A percentile compares a stretch with the other conserved stretches of the same genome.
These are phyloP conservation scores for Leucoptera coffeella DNA, from an alignment of 2,888 invertebrate genomes.

Conservation along the genomic window DNA sequence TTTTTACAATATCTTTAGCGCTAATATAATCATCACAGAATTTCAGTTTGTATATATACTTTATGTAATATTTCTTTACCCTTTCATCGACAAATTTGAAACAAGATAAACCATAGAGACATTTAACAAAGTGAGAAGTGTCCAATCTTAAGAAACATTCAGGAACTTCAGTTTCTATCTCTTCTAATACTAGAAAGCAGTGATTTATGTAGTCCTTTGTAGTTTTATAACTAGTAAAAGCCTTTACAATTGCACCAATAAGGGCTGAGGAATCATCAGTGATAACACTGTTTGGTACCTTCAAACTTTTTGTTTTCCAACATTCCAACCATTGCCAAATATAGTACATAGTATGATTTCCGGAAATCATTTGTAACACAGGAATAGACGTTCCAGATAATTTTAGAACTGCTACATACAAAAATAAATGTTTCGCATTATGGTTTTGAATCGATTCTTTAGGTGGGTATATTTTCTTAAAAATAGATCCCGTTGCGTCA, in stretches of 20 bases:
- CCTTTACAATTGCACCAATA: constrained; percentile 5
- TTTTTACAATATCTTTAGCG: constrained; percentile 5
- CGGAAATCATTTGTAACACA: constrained; percentile 5
- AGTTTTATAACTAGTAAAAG: constrained; percentile 4
- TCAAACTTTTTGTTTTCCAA: constrained; percentile 3
- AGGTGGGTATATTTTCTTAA: constrained; percentile 5
- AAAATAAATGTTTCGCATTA: constrained; percentile 5
- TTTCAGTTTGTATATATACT: constrained; percentile 4
- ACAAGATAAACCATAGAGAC: no score
- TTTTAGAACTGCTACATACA: constrained; percentile 2
- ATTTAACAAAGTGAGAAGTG: constrained; percentile 6
- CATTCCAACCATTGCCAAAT: constrained; percentile 5
- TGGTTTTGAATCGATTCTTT: constrained; percentile 2
- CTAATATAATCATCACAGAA: constrained; percentile 4
- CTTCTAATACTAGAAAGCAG: constrained; percentile 1
- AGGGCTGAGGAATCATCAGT: constrained; percentile 6
- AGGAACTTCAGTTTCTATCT: not conserved
- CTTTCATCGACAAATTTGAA: constrained; percentile 5
- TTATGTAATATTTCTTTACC: constrained; percentile 5
- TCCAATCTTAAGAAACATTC: constrained; percentile 5
- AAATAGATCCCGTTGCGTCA: constrained; percentile 5
- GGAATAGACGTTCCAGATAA: constrained; percentile 3
- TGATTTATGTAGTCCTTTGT: constrained; percentile 2
- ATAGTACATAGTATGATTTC: constrained; percentile 3
- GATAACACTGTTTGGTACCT: constrained; percentile 3